phyloP scores from a whole-genome alignment of 2,888 invertebrate species.

The Cremastinae sp. region DNA sequence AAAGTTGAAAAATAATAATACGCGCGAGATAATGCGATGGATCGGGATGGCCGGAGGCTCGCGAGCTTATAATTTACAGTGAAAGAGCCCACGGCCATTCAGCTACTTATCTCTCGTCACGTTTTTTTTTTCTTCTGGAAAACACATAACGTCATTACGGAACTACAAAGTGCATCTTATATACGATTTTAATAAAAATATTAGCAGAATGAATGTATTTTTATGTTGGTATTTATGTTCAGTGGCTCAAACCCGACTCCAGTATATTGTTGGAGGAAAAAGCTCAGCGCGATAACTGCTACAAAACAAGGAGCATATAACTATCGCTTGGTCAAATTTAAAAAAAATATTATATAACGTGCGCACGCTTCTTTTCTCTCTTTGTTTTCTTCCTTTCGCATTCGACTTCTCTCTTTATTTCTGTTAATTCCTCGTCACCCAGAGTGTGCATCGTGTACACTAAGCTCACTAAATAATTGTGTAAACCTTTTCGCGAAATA shows the following conservation, averaged over 20 bases:
- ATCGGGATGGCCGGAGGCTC: slow-evolving; percentile 4
- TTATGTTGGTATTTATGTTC: slow-evolving; percentile 24
- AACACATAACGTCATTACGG: slow-evolving; percentile 30
- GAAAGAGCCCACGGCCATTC: slow-evolving; percentile 33
- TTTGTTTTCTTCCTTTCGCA: not conserved
- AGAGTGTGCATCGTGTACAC: slow-evolving; percentile 44
- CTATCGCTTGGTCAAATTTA: slow-evolving; percentile 30
- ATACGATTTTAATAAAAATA: slow-evolving; percentile 61
- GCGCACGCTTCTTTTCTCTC: slow-evolving; percentile 25
- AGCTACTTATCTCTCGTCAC: slow-evolving; percentile 24
- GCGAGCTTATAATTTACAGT: slow-evolving; percentile 49
- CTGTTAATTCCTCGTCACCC: not conserved
- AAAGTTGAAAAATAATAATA: not conserved
- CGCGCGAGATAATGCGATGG: not conserved
- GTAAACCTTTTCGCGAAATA: slow-evolving; percentile 56
- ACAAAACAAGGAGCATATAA: not conserved
- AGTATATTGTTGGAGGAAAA: slow-evolving; percentile 27
- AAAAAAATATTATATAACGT: slow-evolving; percentile 33
- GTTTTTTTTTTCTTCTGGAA: slow-evolving; percentile 14
- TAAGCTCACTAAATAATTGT: slow-evolving; percentile 48
- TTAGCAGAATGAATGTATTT: slow-evolving; percentile 52
- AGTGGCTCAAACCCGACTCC: slow-evolving; percentile 33
- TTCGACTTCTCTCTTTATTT: not conserved
- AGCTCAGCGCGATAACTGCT: slow-evolving; percentile 28
- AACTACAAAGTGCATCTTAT: slow-evolving; percentile 61